Evolutionary conservation across 2,888 invertebrate genomes (phyloP), one percentile per base, ranked within the genome.

Genomic region (Heliconius hortense): DNA sequence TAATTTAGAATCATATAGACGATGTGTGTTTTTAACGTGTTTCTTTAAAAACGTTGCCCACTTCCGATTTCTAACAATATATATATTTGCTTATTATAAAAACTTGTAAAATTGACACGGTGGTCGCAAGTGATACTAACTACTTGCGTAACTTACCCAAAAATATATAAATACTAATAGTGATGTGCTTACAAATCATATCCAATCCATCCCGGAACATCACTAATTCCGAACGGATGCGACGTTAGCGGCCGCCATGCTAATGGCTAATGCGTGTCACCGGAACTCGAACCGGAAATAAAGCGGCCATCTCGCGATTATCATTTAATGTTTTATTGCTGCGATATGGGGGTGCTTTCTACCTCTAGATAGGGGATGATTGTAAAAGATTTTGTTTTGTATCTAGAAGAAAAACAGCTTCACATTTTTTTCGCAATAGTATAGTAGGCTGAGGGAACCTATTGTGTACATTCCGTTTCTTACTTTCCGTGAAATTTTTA

Each of bases 211-310:
- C 53, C 69, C n/a, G 71, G 70, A 60, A 79, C 80, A 76, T 78
- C 79, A 75, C 80, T 79, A 77, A 75, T 74, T 53, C 75, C 77
- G 60, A 77, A 82, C 88, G 90, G 91, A 88, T 80, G 87, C 90
- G 90, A 90, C 91, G 91, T 90, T 90, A 90, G 82, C 84, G 82
- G 81, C 86, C 85, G 88, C 88, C 88, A 88, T 90, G 89, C 90
- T 93, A 93, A 93, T 93, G 92, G 93, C 89, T 89, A 90, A 91
- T 90, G 92, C 92, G 89, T 92, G 93, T 93, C 88, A 84, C 89
- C 90, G 93, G 93, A 93, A 91, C 87, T 85, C 84, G 85, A 83
- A 79, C 86, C 88, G 91, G 92, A 91, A 90, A 87, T 88, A 84
- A 85, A 84, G 87, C 87, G 89, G 88, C 89, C 90, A 90, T 90